phyloP scores from a whole-genome alignment of 2,888 invertebrate species.

The Entomobrya proxima region DNA sequence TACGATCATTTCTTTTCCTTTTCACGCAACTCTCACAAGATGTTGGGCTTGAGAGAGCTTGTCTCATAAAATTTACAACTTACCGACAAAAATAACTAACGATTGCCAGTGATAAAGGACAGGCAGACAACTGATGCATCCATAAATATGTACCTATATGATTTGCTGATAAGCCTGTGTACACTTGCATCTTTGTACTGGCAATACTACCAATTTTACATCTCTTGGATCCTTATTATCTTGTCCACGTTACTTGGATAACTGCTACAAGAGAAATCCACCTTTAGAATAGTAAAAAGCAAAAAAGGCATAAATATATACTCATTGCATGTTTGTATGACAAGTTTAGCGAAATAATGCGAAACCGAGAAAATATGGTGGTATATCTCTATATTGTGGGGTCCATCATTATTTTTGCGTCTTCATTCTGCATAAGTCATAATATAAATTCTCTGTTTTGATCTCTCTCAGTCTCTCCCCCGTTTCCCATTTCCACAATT shows the following conservation, averaged over 20 bases:
- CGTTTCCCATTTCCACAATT: background rate
- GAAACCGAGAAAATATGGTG: constrained; percentile 7
- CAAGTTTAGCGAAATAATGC: background rate
- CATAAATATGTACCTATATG: background rate
- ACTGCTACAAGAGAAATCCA: background rate
- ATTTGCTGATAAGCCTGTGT: background rate
- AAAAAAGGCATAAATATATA: background rate
- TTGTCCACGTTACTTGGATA: background rate
- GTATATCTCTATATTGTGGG: background rate
- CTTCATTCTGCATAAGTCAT: constrained; percentile 30
- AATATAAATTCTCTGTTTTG: constrained; percentile 6
- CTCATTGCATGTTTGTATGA: background rate
- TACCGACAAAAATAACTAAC: constrained; percentile 42
- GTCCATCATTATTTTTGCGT: background rate
- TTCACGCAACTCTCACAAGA: background rate
- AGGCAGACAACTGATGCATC: background rate
- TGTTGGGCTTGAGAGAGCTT: constrained; percentile 1
- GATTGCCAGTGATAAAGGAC: constrained; percentile 12
- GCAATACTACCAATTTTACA: background rate
- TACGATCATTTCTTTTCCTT: background rate
- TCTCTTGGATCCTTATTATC: background rate
- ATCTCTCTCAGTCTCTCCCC: constrained; percentile 16
- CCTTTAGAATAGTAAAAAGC: background rate
- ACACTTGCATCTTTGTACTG: too few relatives aligned
- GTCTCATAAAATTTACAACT: constrained; percentile 48